These are phyloP conservation scores for Clinocottus analis DNA, from an alignment of 2,113 vertebrate species.

Conservation along the genomic window DNA sequence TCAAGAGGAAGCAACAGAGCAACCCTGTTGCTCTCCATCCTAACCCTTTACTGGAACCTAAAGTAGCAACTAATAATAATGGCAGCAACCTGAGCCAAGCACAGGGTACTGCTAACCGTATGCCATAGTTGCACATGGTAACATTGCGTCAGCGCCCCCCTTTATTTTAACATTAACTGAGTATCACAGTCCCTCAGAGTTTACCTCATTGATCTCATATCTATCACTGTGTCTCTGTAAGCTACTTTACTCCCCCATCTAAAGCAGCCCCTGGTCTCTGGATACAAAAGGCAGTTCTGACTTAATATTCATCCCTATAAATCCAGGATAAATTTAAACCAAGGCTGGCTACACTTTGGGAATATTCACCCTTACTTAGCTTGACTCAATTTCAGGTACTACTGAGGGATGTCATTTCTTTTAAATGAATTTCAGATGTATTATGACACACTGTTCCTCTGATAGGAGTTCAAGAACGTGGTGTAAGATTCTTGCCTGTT, in stretches of 20 bases:
- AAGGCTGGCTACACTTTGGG: conserved; percentile 43
- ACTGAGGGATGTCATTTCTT: conserved; percentile 74
- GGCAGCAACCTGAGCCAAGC: neutral
- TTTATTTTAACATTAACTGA: conserved; percentile 28
- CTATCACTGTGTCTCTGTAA: conserved; percentile 32
- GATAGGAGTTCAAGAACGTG: conserved; percentile 73
- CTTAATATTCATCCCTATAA: conserved; percentile 65
- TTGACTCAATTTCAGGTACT: conserved; percentile 80
- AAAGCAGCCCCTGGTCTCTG: conserved; percentile 32
- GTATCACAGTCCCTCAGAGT: conserved; percentile 28
- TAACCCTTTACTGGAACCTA: neutral
- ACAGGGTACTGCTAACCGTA: neutral
- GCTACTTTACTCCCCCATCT: conserved; percentile 35
- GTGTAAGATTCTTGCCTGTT: conserved; percentile 52
- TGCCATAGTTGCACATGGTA: conserved; percentile 8
- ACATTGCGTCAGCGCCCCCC: conserved; percentile 8
- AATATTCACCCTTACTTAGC: conserved; percentile 56
- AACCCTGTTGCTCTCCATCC: neutral
- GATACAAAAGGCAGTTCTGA: conserved; percentile 50
- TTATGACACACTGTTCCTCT: conserved; percentile 31
- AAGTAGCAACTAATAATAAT: conserved; percentile 6
- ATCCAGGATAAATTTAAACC: conserved; percentile 59
- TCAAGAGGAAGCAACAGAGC: neutral
- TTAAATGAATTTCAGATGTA: conserved; percentile 65
- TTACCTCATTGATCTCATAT: conserved; percentile 43